Percentiles rank a stretch among this genome's conserved stretches.
Conservation (phyloP, 2,888 invertebrate genomes). For the Eupelmus urozonus region DNA sequence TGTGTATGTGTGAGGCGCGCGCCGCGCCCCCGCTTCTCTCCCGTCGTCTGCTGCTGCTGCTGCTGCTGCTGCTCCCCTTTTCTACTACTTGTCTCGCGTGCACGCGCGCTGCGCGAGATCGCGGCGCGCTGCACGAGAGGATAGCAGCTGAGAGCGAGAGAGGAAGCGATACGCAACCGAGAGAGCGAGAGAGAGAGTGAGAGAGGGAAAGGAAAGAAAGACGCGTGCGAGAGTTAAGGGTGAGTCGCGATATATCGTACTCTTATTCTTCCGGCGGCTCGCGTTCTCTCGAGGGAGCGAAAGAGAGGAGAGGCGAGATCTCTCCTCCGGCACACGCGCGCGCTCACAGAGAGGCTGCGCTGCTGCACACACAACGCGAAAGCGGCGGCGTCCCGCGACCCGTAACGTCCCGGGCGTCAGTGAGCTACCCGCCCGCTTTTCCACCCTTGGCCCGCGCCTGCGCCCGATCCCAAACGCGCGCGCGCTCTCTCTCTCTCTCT, state of each 20-base stretch:
- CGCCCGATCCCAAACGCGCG: slow-evolving; percentile 57
- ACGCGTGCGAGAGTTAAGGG: background rate
- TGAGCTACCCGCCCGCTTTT: slow-evolving; percentile 75
- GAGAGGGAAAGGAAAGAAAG: too few relatives aligned
- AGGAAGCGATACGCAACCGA: background rate
- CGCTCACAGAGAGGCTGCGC: background rate
- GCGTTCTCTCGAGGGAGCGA: too few relatives aligned
- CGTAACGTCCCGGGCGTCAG: slow-evolving; percentile 76
- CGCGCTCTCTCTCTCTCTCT: slow-evolving; percentile 1
- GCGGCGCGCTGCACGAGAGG: background rate
- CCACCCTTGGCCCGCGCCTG: slow-evolving; percentile 73
- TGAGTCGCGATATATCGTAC: too few relatives aligned
- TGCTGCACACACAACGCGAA: background rate
- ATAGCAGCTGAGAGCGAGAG: background rate
- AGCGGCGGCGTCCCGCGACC: slow-evolving; percentile 64
- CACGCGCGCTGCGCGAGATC: slow-evolving; percentile 17
- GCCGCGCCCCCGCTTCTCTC: too few relatives aligned
- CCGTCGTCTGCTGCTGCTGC: too few relatives aligned
- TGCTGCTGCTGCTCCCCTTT: slow-evolving; percentile 1
- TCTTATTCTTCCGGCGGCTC: too few relatives aligned
- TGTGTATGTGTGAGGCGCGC: too few relatives aligned
- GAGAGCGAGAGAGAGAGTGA: slow-evolving; percentile 16
- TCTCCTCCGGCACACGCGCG: too few relatives aligned
- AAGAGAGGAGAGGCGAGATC: slow-evolving; percentile 23
- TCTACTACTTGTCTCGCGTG: background rate